These are phyloP conservation scores for Heliconius hermathena DNA, from an alignment of 1,140 invertebrate species.

Conservation along the genomic window DNA sequence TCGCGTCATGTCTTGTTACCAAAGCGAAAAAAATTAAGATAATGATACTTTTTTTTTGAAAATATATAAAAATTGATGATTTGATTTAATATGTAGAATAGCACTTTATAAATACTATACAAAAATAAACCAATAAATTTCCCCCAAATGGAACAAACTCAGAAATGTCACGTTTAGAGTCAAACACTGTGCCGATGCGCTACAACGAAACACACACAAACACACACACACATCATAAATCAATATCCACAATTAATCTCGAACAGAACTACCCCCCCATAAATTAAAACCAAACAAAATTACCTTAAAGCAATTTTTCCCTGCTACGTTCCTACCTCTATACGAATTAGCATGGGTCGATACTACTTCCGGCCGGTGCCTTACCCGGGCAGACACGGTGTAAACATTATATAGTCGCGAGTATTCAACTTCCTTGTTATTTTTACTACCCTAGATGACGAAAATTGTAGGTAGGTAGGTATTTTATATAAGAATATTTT, in stretches of 20 bases:
- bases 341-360: slow-evolving; percentile 65
- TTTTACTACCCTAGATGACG: slow-evolving; percentile 25
- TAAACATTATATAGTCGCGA: slow-evolving; percentile 31
- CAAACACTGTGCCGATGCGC: too few species aligned
- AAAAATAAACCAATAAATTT: too few species aligned
- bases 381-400: slow-evolving; percentile 49
- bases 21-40: too few species aligned
- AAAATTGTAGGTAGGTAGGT: background rate
- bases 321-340: slow-evolving; percentile 31
- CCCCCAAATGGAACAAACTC: too few species aligned
- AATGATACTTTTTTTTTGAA: too few species aligned
- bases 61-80: too few species aligned
- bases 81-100: too few species aligned
- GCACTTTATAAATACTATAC: too few species aligned
- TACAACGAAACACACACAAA: background rate
- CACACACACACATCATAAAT: background rate
- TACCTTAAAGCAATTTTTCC: slow-evolving; percentile 21
- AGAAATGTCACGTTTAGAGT: too few species aligned
- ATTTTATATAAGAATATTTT: slow-evolving; percentile 9
- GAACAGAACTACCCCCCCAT: background rate
- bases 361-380: slow-evolving; percentile 49
- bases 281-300: slow-evolving; percentile 20
- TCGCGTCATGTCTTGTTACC: too few species aligned
- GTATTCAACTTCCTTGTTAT: slow-evolving; percentile 21
- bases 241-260: slow-evolving; percentile 17